Evolutionary conservation across 1,140 invertebrate genomes (phyloP), one percentile per base, ranked within the genome.

Genomic region (Teleogryllus occipitalis): DNA sequence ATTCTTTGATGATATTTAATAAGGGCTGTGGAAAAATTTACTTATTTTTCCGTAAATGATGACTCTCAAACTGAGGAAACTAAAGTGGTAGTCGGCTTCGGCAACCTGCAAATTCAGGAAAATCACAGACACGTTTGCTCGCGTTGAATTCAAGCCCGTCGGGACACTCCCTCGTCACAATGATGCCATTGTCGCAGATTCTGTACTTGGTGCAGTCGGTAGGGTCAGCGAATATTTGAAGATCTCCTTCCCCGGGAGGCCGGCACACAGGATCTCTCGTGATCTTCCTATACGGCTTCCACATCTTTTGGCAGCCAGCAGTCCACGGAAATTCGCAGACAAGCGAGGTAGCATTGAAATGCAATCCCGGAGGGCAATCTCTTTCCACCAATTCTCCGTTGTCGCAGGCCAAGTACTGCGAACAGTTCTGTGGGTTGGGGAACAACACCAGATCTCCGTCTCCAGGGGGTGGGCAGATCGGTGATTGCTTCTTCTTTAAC

Each of bases 111-210:
- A 5, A 39, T 15, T 80, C 79, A 14, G 81, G 81, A 21, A 76
- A 85, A 79, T 85, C 83, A 75, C 84, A 85, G 14, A 83, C 80
- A 75, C 81, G 78, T 12, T 81, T 47, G 1, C 0, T 78, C 46
- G 83, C 82, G 75, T 85, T 83, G 77, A 80, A 82, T 22, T 81
- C 73, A 15, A 82, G 77, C 5, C 80, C 80, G 46, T 12, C 15
- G 22, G 81, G 81, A 74, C 81, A 82, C 0, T 78, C 14, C 48
- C 80, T 77, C 8, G 81, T 21, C 39, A 80, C 76, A 7, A 39
- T 39, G 27, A 39, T 39, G 27, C 27, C 73, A 27, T 21, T 8
- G 74, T n/a, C 21, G 10, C 74, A 75, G 14, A 39, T 21, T 14
- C 47, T 39, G 21, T 22, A 75, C 15, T 12, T 22, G 39, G 48